phyloP scores from a whole-genome alignment of 2,888 invertebrate genomes.

The Epistrophe eligans region DNA sequence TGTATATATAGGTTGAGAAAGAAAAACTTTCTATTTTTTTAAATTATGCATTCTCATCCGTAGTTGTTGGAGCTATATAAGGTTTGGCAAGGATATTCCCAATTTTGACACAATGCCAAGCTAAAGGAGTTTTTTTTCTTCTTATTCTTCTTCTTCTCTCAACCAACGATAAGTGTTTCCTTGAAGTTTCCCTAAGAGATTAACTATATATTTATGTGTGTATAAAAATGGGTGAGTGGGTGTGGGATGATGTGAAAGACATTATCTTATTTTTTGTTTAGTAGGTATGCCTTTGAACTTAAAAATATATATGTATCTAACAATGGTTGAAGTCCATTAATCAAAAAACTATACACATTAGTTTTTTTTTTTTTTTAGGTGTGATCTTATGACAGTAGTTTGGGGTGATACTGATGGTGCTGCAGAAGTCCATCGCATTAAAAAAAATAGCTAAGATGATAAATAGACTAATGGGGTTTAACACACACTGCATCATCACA shows the following conservation, averaged over 20 bases:
- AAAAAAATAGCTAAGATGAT: conserved; percentile 4
- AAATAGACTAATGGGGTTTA: conserved; percentile 45
- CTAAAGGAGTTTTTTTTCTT: not conserved
- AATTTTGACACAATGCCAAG: conserved; percentile 57
- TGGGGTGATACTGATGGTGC: conserved; percentile 21
- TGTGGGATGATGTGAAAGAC: conserved; percentile 30
- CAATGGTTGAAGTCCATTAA: conserved; percentile 57
- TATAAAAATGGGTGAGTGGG: not conserved
- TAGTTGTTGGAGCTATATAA: conserved; percentile 11
- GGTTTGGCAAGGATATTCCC: conserved; percentile 45
- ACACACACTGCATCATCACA: conserved; percentile 25
- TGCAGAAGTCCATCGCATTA: not conserved
- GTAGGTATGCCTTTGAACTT: conserved; percentile 21
- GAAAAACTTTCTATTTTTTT: conserved; percentile 21
- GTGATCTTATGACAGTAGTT: conserved; percentile 61
- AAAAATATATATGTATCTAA: conserved; percentile 45
- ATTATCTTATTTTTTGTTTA: conserved; percentile 29
- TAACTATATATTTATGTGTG: conserved; percentile 2
- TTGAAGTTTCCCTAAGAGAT: conserved; percentile 43
- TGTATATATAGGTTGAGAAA: not conserved
- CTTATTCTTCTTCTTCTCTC: not conserved
- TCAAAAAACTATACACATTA: conserved; percentile 49
- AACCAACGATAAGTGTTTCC: conserved; percentile 47
- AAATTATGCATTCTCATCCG: conserved; percentile 50
- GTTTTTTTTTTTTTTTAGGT: conserved; percentile 4